Evolutionary conservation across 1,140 invertebrate genomes (phyloP).

Genomic region (Eufriesea mexicana): DNA sequence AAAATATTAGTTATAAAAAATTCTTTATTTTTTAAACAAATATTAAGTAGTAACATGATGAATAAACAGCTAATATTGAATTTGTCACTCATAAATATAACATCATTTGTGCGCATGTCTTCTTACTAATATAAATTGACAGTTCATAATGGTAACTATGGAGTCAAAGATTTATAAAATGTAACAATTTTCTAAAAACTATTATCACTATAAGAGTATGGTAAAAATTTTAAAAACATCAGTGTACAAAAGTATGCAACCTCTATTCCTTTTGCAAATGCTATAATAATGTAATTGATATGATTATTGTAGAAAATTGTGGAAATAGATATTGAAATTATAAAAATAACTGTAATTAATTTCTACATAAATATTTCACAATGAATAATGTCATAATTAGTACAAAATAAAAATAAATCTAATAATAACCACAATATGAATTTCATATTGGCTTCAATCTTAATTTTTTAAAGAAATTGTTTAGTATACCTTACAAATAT

Average conservation of each 20-base stretch:
- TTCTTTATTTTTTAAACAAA: not conserved
- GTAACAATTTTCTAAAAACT: not conserved
- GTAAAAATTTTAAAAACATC: not conserved
- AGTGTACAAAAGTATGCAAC: not conserved
- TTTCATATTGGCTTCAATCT: too few relatives aligned
- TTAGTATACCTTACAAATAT: too few relatives aligned
- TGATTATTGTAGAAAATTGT: too few relatives aligned
- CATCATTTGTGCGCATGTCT: not conserved
- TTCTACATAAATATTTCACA: too few relatives aligned
- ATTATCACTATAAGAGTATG: not conserved
- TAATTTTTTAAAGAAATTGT: too few relatives aligned
- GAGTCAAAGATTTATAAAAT: not conserved
- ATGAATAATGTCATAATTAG: not conserved
- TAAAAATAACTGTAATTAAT: too few relatives aligned
- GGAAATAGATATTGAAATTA: too few relatives aligned
- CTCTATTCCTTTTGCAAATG: not conserved
- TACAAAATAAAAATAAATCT: not conserved
- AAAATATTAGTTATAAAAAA: conserved; percentile 1
- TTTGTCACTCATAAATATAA: not conserved
- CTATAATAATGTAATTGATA: not conserved
- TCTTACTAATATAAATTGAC: not conserved
- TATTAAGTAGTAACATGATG: not conserved
- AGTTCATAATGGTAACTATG: too few relatives aligned
- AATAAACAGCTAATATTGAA: conserved; percentile 11
- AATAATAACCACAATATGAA: not conserved